Percentiles rank a stretch among this genome's conserved stretches.
Conservation (phyloP, 2,113 vertebrate genomes). For the Procapra przewalskii region DNA sequence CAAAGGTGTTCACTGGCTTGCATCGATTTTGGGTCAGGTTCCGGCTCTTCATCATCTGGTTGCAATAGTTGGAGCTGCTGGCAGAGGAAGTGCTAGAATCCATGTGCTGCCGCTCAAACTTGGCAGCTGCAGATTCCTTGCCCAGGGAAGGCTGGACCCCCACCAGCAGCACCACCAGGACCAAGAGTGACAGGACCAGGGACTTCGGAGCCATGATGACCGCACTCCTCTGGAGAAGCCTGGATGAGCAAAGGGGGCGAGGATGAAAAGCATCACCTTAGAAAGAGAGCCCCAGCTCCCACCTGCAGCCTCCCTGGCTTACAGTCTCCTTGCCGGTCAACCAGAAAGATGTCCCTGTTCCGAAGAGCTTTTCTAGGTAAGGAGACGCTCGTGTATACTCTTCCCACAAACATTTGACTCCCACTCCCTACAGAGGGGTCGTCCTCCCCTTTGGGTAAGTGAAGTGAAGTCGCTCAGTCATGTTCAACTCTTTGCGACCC, state of each 20-base stretch:
- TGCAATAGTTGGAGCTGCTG: slow-evolving; percentile 27
- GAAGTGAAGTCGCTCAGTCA: no score
- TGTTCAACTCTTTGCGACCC: no score
- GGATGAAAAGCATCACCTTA: not conserved
- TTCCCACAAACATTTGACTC: not conserved
- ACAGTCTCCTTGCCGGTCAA: not conserved
- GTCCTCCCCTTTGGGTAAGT: not conserved
- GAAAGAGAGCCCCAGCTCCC: not conserved
- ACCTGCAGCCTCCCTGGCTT: not conserved
- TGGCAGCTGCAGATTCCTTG: not conserved
- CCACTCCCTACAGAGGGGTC: not conserved
- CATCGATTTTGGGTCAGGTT: not conserved
- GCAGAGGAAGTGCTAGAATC: rapidly evolving
- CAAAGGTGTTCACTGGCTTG: slow-evolving; percentile 62
- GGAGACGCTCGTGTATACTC: not conserved
- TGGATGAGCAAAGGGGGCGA: not conserved
- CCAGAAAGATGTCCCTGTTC: not conserved
- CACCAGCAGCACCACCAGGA: slow-evolving; percentile 25
- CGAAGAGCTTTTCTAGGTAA: not conserved
- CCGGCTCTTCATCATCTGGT: slow-evolving; percentile 53
- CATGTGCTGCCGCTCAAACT: slow-evolving; percentile 65
- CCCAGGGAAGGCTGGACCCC: not conserved
- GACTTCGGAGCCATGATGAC: slow-evolving; percentile 42
- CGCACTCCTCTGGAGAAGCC: not conserved
- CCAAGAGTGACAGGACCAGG: not conserved